phyloP scores from a whole-genome alignment of 2,797 vertebrate species.

The Philypnodon macrostomus region DNA sequence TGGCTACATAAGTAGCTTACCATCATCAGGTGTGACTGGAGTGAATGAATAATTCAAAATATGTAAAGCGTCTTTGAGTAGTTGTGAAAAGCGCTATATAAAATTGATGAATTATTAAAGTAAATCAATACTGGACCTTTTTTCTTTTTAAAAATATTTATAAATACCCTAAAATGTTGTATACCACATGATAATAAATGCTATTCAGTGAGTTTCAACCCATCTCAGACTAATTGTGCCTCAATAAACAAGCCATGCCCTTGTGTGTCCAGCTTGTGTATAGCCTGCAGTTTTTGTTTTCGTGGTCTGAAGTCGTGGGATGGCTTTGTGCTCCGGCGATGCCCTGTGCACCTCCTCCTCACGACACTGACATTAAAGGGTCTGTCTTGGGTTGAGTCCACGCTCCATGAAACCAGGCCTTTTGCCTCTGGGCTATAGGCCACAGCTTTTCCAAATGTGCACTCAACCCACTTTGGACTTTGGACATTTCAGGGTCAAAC shows the following conservation, averaged over 20 bases:
- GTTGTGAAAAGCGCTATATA: too few species aligned
- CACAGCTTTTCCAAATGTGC: constrained; percentile 41
- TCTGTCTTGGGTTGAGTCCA: constrained; percentile 32
- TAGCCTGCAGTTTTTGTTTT: constrained; percentile 11
- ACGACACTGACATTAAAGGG: constrained; percentile 41
- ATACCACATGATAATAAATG: too few species aligned
- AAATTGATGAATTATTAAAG: too few species aligned
- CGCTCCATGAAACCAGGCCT: too few species aligned
- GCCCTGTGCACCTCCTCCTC: constrained; percentile 29
- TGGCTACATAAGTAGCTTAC: too few species aligned
- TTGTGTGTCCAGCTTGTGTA: background rate
- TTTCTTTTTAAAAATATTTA: too few species aligned
- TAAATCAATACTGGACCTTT: too few species aligned
- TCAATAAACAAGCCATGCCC: background rate
- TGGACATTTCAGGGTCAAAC: constrained; percentile 57
- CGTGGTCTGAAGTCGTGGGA: constrained; percentile 26
- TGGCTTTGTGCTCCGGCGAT: constrained; percentile 31
- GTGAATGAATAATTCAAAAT: too few species aligned
- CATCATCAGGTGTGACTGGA: too few species aligned
- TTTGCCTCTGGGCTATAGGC: constrained; percentile 57
- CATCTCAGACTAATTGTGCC: background rate
- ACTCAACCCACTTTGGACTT: constrained; percentile 21
- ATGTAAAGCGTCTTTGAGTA: too few species aligned
- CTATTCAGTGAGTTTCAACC: background rate
- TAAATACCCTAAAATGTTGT: too few species aligned